Conservation (phyloP, 2,113 vertebrate species). For the Xiphorhynchus elegans region DNA sequence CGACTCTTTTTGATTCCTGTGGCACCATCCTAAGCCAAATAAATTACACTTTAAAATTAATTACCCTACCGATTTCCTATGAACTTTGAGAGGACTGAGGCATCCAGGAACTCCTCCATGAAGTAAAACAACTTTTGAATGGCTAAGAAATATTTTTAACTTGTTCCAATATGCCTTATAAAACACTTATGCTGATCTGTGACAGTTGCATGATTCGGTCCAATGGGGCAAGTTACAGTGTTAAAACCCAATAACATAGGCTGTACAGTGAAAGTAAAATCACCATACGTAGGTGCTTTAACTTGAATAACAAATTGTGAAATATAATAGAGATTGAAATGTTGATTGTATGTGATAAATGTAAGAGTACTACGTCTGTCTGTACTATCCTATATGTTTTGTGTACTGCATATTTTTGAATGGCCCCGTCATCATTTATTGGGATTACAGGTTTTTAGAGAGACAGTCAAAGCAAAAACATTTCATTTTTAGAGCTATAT, state of each 20-base stretch:
- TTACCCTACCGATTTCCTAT: constrained; percentile 74
- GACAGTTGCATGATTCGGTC: constrained; percentile 86
- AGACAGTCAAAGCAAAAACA: constrained; percentile 88
- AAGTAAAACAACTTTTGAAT: constrained; percentile 84
- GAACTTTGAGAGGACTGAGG: constrained; percentile 81
- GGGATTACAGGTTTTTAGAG: constrained; percentile 71
- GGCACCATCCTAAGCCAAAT: constrained; percentile 84
- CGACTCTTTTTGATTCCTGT: constrained; percentile 76
- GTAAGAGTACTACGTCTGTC: constrained; percentile 84
- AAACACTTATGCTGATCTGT: constrained; percentile 89
- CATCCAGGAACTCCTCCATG: constrained; percentile 85
- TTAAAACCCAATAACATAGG: constrained; percentile 82
- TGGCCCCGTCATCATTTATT: constrained; percentile 73
- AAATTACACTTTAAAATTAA: constrained; percentile 80
- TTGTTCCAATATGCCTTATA: constrained; percentile 99
- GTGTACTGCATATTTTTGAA: constrained; percentile 81
- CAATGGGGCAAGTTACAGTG: constrained; percentile 80
- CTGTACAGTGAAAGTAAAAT: constrained; percentile 82
- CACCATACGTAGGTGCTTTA: constrained; percentile 82
- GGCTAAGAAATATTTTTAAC: constrained; percentile 88
- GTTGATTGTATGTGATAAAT: constrained; percentile 85
- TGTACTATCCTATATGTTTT: constrained; percentile 81
- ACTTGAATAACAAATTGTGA: constrained; percentile 83
- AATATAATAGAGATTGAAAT: constrained; percentile 82
- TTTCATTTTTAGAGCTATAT: constrained; percentile 47